Evolutionary conservation across 2,113 vertebrate genomes (phyloP).

Genomic region (Syngnathus scovelli): DNA sequence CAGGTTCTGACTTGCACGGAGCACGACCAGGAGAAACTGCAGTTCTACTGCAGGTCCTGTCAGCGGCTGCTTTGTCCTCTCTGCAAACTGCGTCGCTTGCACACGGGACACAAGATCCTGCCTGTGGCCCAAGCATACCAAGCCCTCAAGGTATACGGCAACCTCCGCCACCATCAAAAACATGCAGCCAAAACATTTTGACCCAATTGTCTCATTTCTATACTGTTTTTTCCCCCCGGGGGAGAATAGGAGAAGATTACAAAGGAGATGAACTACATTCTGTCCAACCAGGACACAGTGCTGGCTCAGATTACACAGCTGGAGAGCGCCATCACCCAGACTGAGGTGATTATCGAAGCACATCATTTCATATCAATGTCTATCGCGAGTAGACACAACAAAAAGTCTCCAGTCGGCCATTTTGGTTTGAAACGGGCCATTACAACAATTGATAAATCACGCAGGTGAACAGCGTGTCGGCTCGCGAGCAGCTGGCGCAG

Average conservation of each 20-base stretch:
- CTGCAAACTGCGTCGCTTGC: conserved; percentile 85
- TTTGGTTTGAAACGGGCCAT: not conserved
- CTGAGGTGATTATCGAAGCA: conserved; percentile 73
- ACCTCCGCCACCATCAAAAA: not conserved
- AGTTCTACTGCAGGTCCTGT: conserved; percentile 91
- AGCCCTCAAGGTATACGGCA: conserved; percentile 80
- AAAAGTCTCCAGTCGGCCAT: not conserved
- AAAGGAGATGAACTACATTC: conserved; percentile 87
- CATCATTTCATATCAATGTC: not conserved
- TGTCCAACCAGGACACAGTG: conserved; percentile 90
- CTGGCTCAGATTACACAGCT: conserved; percentile 88
- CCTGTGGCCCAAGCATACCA: conserved; percentile 88
- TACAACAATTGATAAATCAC: too few species aligned
- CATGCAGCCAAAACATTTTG: not conserved
- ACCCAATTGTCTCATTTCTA: not conserved
- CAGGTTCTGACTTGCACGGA: conserved; percentile 74
- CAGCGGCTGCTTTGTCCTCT: conserved; percentile 89
- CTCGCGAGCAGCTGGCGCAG: conserved; percentile 85
- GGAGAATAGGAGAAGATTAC: conserved; percentile 86
- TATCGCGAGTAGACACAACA: not conserved
- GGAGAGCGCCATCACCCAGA: conserved; percentile 86
- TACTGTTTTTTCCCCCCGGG: not conserved
- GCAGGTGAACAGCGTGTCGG: conserved; percentile 83
- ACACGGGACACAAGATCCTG: conserved; percentile 87
- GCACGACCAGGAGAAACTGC: conserved; percentile 82